Percentiles rank a stretch among this genome's conserved stretches.
Evolutionary conservation across 2,113 vertebrate genomes (phyloP).

Genomic region (Cephalopterus ornatus): DNA sequence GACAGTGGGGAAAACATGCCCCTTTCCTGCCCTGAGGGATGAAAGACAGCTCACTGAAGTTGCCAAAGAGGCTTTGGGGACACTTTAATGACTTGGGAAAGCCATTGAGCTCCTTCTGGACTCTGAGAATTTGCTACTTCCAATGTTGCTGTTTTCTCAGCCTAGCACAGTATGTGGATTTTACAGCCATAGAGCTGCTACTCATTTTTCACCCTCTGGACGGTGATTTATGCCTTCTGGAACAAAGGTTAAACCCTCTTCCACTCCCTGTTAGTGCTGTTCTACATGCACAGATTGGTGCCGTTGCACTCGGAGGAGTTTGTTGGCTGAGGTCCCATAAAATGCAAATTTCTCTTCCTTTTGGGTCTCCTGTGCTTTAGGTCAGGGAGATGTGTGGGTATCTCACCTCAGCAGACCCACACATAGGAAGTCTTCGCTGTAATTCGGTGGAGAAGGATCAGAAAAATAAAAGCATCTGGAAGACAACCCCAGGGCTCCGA

Average conservation of each 20-base stretch:
- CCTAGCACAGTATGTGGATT: not conserved
- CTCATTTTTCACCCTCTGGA: conserved; percentile 1
- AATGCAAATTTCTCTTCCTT: not conserved
- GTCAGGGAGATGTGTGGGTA: not conserved
- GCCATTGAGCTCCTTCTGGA: not conserved
- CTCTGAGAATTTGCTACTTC: not conserved
- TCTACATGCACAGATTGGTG: not conserved
- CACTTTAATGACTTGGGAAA: not conserved
- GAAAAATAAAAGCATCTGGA: not conserved
- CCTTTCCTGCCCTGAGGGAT: not conserved
- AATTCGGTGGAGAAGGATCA: not conserved
- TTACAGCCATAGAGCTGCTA: not conserved
- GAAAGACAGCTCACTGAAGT: not conserved
- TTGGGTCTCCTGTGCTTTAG: not conserved
- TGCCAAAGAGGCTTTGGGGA: not conserved
- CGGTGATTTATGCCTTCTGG: conserved; percentile 2
- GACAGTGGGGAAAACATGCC: not conserved
- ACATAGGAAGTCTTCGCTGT: not conserved
- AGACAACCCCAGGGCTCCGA: not conserved
- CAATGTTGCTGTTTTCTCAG: not conserved
- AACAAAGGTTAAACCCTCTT: conserved; percentile 35
- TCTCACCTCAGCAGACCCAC: not conserved
- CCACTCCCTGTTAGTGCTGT: conserved; percentile 5
- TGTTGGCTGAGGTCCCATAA: not conserved
- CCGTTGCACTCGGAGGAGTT: not conserved